phyloP scores from a whole-genome alignment of 2,888 invertebrate genomes.

The Pyrocoelia pectoralis region DNA sequence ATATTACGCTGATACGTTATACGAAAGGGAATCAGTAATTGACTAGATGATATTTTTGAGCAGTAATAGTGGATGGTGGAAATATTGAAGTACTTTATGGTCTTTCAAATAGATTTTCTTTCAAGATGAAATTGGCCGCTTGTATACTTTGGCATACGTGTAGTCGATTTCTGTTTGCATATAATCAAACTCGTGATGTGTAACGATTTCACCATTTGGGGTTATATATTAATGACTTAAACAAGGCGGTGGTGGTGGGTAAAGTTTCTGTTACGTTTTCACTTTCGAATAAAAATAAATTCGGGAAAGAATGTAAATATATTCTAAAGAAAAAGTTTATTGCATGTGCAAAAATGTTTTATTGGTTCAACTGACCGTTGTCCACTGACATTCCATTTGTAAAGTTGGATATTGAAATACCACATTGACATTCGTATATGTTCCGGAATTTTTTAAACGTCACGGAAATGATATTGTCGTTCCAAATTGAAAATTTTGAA shows the following conservation, averaged over 20 bases:
- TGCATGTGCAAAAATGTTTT: slow-evolving; percentile 47
- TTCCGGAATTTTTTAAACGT: slow-evolving; percentile 10
- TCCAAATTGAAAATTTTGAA: slow-evolving; percentile 13
- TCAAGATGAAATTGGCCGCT: slow-evolving; percentile 20
- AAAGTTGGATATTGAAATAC: slow-evolving; percentile 56
- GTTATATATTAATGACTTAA: slow-evolving; percentile 32
- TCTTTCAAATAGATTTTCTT: slow-evolving; percentile 9
- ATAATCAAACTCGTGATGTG: slow-evolving; percentile 38
- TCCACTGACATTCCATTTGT: slow-evolving; percentile 48
- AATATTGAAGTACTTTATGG: slow-evolving; percentile 12
- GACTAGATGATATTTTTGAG: slow-evolving; percentile 40
- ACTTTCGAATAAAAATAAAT: slow-evolving; percentile 17
- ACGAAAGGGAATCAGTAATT: slow-evolving; percentile 40
- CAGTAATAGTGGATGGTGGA: slow-evolving; percentile 20
- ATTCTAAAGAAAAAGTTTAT: slow-evolving; percentile 37
- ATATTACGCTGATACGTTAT: slow-evolving; percentile 30
- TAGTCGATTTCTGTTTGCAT: slow-evolving; percentile 37
- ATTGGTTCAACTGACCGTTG: slow-evolving; percentile 42
- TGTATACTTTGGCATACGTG: slow-evolving; percentile 36
- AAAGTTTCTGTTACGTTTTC: too few species aligned
- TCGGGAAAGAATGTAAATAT: slow-evolving; percentile 38
- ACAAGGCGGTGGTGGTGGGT: too few species aligned
- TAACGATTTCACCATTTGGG: slow-evolving; percentile 36
- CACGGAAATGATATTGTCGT: not conserved
- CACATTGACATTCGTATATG: slow-evolving; percentile 51